Conservation (phyloP, 2,888 invertebrate genomes). For the Trilocha varians region DNA sequence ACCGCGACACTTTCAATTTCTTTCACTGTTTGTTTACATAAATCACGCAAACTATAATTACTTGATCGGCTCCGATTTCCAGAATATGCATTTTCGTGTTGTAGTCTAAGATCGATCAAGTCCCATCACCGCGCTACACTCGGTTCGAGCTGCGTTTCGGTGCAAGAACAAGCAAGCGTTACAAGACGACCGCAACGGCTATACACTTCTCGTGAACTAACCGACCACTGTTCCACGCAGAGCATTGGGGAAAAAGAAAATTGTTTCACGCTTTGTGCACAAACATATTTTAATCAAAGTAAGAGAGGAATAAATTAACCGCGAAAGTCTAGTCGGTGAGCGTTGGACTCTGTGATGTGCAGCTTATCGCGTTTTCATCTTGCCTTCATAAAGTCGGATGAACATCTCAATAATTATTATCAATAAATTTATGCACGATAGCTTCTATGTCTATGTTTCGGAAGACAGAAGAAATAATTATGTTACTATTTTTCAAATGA, state of each 20-base stretch:
- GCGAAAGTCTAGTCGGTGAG: conserved; percentile 60
- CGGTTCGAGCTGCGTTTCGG: conserved; percentile 19
- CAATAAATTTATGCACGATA: conserved; percentile 33
- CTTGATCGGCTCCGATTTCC: conserved; percentile 68
- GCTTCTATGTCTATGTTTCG: too few relatives aligned
- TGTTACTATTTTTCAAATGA: conserved; percentile 2
- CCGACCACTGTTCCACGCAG: conserved; percentile 28
- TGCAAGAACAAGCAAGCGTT: conserved; percentile 13
- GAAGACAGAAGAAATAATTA: too few relatives aligned
- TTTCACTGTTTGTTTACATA: conserved; percentile 27
- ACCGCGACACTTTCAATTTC: conserved; percentile 26
- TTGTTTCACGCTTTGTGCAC: conserved; percentile 67
- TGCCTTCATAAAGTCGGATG: conserved; percentile 28
- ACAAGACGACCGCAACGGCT: conserved; percentile 43
- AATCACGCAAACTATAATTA: conserved; percentile 33
- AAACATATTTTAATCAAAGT: conserved; percentile 62
- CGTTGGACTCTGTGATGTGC: conserved; percentile 29
- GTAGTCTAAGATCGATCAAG: conserved; percentile 29
- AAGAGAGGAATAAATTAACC: conserved; percentile 59
- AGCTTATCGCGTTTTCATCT: conserved; percentile 62
- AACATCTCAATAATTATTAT: conserved; percentile 41
- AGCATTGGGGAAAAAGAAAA: conserved; percentile 61
- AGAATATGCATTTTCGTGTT: conserved; percentile 61
- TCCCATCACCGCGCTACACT: conserved; percentile 35
- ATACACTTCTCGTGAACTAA: conserved; percentile 52